These are phyloP conservation scores for Silurus meridionalis DNA, from an alignment of 2,113 vertebrate genomes.

Conservation along the genomic window DNA sequence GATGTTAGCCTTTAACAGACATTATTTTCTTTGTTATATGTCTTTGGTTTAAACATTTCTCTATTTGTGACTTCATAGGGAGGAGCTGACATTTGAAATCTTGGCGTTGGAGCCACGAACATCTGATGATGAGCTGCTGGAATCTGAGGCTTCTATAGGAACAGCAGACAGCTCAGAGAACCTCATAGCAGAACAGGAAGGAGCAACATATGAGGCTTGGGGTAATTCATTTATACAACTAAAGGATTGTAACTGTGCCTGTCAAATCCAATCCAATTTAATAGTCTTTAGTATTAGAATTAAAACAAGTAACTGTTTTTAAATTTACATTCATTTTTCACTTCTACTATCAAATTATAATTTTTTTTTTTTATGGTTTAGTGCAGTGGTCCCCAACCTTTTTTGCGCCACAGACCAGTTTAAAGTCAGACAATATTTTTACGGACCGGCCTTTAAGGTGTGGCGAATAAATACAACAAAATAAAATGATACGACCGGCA, in stretches of 20 bases:
- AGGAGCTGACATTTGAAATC: conserved; percentile 94
- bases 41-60: neutral
- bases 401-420: no score
- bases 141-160: conserved; percentile 90
- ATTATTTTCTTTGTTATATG: neutral
- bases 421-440: no score
- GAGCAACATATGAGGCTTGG: conserved; percentile 73
- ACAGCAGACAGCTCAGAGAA: conserved; percentile 93
- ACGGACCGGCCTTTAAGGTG: no score
- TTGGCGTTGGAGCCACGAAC: conserved; percentile 86
- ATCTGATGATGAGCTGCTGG: conserved; percentile 89
- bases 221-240: conserved; percentile 65
- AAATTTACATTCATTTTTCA: no score
- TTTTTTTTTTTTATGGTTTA: no score
- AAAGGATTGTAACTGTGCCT: neutral
- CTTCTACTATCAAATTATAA: no score
- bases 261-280: neutral
- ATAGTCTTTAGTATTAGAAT: neutral
- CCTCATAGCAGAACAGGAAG: conserved; percentile 82
- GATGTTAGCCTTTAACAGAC: neutral
- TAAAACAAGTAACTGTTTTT: neutral
- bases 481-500: no score
- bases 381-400: no score
- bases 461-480: no score
- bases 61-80: conserved; percentile 68